These are phyloP conservation scores for Urocolius indicus DNA, from an alignment of 2,113 vertebrate genomes.

Conservation along the genomic window DNA sequence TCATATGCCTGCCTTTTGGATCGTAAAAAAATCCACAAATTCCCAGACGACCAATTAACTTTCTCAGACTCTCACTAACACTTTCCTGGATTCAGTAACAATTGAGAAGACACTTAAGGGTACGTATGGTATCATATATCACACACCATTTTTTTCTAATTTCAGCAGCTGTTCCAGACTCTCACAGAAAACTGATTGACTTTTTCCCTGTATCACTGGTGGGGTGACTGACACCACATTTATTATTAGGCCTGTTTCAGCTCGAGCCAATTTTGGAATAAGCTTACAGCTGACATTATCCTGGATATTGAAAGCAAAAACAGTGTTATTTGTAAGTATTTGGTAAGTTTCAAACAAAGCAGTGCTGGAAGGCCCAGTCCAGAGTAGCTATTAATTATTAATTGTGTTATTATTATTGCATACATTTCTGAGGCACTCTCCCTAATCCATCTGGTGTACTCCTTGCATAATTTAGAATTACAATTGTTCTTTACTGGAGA, in stretches of 20 bases:
- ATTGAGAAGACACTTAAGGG: neutral
- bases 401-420: conserved; percentile 43
- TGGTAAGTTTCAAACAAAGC: neutral
- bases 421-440: conserved; percentile 12
- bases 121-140: neutral
- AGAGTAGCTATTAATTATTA: conserved; percentile 13
- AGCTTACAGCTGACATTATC: neutral
- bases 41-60: conserved; percentile 7
- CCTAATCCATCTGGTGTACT: neutral
- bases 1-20: neutral
- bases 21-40: neutral
- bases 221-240: neutral
- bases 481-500: neutral
- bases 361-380: neutral
- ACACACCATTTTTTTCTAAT: neutral
- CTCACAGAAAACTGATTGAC: neutral
- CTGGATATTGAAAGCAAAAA: neutral
- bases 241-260: neutral
- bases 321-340: neutral
- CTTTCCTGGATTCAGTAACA: neutral
- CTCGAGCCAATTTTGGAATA: neutral
- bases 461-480: conserved; percentile 45
- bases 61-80: neutral
- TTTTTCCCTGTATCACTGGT: neutral
- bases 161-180: neutral